Base-by-base conservation (phyloP, 2,888 invertebrate genomes). In the Camponotus fellah region DNA sequence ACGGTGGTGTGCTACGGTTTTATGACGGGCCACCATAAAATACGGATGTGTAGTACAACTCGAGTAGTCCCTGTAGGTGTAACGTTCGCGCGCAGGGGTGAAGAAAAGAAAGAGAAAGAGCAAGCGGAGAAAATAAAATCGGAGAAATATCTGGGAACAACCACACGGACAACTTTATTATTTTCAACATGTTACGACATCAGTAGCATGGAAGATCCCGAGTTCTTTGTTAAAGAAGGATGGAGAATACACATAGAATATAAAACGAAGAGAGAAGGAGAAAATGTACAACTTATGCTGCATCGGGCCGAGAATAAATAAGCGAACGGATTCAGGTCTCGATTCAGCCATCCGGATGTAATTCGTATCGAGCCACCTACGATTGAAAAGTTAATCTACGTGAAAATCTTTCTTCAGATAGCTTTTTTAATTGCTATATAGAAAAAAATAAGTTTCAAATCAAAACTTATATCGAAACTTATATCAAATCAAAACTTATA, bases 1-100 rank as follows among this genome's bases (percentile, higher is more conserved):
- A 92, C 90, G 90, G 87, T 68, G 86, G 86, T 88, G 83, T 85
- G 85, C 83, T 89, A 91, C 91, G 89, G 87, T 83, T 93, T 93
- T 92, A 92, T 91, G 92, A 91, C 92, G 91, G 89, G 88, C 85
- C 89, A 90, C 87, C 88, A 90, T 90, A 90, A 90, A 90, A 90
- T 81, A 84, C 85, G 83, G 83, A 90, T 87, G 89, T 87, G 89
- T 89, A 86, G 82, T 89, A 90, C 89, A 89, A 89, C 76, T 76
- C 65, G 83, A 49, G 80, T 87, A 83, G 85, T 84, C 84, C 53
- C 81, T 75, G 87, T 89, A 83, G 89, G 85, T 84, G 85, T 89
- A 87, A 71, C 86, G 66, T 85, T 82, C 77, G 85, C 81, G 83
- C 69, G 72, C 53, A 69, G 66, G 43, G 32, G 8, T 43, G 79